Percentiles rank a stretch among this genome's conserved stretches.
phyloP scores from a whole-genome alignment of 2,888 invertebrate genomes.

The Drosophila meridionalis region DNA sequence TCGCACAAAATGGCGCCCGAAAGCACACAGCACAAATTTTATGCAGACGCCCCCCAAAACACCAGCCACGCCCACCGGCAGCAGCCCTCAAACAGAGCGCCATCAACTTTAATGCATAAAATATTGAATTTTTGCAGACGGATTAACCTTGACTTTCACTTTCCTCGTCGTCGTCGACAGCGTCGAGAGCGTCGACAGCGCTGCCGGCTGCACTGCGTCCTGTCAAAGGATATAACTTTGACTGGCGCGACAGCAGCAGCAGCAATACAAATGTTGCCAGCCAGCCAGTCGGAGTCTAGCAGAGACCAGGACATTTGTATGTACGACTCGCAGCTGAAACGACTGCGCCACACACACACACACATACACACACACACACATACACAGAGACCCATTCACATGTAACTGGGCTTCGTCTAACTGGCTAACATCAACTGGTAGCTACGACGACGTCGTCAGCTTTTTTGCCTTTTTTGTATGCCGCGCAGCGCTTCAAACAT shows the following conservation, averaged over 20 bases:
- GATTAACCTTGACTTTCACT: conserved; percentile 85
- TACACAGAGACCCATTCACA: conserved; percentile 13
- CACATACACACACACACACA: conserved; percentile 21
- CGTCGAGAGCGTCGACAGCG: conserved; percentile 34
- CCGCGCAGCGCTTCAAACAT: conserved; percentile 78
- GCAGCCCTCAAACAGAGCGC: conserved; percentile 17
- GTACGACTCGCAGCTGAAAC: conserved; percentile 65
- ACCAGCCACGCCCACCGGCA: conserved; percentile 1
- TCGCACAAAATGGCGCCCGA: conserved; percentile 71
- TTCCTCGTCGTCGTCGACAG: conserved; percentile 59
- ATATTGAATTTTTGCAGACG: conserved; percentile 84
- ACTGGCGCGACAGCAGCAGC: conserved; percentile 73
- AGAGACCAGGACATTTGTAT: conserved; percentile 76
- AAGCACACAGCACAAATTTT: conserved; percentile 70
- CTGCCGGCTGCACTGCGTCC: conserved; percentile 69
- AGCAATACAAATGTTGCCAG: conserved; percentile 76
- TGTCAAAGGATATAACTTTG: conserved; percentile 83
- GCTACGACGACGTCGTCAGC: conserved; percentile 46
- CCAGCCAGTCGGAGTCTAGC: conserved; percentile 45
- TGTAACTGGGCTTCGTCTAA: conserved; percentile 60
- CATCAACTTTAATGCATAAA: conserved; percentile 83
- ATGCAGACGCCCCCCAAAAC: conserved; percentile 43
- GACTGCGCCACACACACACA: conserved; percentile 39
- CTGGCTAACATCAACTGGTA: conserved; percentile 69
- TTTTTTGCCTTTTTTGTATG: conserved; percentile 79